A percentile compares a stretch with the other conserved stretches of the same genome.
Evolutionary conservation across 2,113 vertebrate species (phyloP).

Genomic region (Callithrix jacchus): DNA sequence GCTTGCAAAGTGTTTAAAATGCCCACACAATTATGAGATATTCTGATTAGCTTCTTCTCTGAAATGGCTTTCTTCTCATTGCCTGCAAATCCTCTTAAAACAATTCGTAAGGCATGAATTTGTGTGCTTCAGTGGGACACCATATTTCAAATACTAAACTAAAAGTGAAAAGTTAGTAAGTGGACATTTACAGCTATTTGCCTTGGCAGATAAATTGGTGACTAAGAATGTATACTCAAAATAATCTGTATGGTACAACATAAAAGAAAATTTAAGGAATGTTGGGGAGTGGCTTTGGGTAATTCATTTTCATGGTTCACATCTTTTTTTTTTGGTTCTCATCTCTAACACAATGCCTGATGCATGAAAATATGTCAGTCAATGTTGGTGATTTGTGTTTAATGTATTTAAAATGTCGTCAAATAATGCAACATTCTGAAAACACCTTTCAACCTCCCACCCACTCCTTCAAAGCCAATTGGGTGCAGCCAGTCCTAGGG

Average conservation of each 20-base stretch:
- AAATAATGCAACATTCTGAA: not conserved
- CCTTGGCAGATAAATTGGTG: conserved; percentile 36
- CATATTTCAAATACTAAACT: conserved; percentile 1
- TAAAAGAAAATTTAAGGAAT: not conserved
- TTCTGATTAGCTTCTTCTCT: conserved; percentile 15
- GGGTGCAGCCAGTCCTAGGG: not conserved
- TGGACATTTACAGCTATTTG: not conserved
- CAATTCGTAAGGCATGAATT: not conserved
- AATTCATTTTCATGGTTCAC: not conserved
- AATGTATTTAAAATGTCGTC: not conserved
- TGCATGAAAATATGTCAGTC: not conserved
- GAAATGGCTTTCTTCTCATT: conserved; percentile 32
- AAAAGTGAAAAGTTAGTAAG: conserved; percentile 42
- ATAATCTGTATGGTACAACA: not conserved
- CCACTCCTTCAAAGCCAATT: not conserved
- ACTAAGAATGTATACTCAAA: not conserved
- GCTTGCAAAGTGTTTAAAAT: conserved; percentile 24
- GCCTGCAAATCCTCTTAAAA: conserved; percentile 9
- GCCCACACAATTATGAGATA: not conserved
- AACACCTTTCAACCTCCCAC: not conserved
- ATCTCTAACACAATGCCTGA: not conserved
- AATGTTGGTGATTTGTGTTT: not conserved
- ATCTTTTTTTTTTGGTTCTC: not conserved
- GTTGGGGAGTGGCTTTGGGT: not conserved
- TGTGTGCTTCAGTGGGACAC: not conserved